phyloP scores from a whole-genome alignment of 2,113 vertebrate species.

The Nettapus auritus region DNA sequence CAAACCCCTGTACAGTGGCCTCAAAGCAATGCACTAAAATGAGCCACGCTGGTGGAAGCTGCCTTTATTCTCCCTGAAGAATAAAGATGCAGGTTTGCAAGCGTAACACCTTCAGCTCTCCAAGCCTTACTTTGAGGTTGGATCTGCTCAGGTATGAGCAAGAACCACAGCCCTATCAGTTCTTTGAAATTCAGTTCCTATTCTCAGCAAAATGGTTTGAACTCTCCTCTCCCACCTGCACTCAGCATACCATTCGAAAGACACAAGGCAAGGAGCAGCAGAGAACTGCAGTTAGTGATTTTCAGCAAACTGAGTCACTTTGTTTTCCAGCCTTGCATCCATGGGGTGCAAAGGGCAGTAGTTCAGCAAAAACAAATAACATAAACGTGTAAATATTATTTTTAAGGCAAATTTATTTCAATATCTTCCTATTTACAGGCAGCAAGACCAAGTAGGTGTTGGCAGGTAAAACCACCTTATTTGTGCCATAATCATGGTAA shows the following conservation, averaged over 20 bases:
- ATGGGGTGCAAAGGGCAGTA: background rate
- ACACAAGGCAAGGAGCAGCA: background rate
- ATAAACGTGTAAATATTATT: background rate
- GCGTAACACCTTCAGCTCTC: background rate
- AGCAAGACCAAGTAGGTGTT: background rate
- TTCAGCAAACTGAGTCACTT: background rate
- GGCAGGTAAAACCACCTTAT: background rate
- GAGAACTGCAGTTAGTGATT: background rate
- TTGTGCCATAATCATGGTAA: background rate
- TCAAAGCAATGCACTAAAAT: rapidly evolving
- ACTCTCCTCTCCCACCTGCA: background rate
- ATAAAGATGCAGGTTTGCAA: background rate
- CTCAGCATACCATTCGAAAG: background rate
- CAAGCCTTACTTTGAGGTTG: background rate
- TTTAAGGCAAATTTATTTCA: background rate
- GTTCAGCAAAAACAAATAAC: background rate
- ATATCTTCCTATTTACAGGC: background rate
- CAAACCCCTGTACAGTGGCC: background rate
- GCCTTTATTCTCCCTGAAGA: background rate
- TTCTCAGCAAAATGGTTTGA: background rate
- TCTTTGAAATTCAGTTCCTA: background rate
- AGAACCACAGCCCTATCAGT: background rate
- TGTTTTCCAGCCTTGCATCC: background rate
- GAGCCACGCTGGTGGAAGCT: background rate
- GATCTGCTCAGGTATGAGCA: background rate